Conservation (phyloP, 2,888 invertebrate species). For the Sinotaia quadrata region DNA sequence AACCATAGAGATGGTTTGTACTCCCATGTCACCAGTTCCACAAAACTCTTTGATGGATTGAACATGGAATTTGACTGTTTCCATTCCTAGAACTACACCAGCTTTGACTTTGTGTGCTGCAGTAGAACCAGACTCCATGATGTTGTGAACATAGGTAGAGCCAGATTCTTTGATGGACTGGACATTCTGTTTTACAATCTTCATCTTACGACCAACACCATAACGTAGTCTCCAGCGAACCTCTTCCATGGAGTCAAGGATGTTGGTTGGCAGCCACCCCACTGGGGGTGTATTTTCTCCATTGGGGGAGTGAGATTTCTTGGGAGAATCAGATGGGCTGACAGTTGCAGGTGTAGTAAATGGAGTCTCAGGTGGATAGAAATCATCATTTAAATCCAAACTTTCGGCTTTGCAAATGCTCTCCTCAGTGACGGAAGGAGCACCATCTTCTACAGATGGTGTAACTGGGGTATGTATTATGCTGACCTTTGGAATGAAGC, state of each 20-base stretch:
- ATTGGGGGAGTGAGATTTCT: conserved; percentile 48
- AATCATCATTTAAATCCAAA: conserved; percentile 33
- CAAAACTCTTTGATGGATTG: conserved; percentile 69
- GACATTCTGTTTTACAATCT: conserved; percentile 60
- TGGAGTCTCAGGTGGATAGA: conserved; percentile 47
- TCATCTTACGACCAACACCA: conserved; percentile 60
- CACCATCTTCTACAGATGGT: background rate
- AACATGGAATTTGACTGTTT: conserved; percentile 65
- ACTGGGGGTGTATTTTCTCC: conserved; percentile 29
- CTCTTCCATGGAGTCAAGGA: conserved; percentile 62
- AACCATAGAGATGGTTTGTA: conserved; percentile 66
- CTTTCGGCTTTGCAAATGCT: conserved; percentile 37
- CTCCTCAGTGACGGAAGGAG: conserved; percentile 9
- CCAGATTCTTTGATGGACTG: conserved; percentile 61
- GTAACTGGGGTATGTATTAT: background rate
- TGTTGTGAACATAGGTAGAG: conserved; percentile 60
- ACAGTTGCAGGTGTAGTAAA: conserved; percentile 40
- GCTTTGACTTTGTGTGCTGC: conserved; percentile 61
- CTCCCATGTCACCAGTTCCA: conserved; percentile 67
- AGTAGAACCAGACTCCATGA: conserved; percentile 58
- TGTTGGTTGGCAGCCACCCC: conserved; percentile 45
- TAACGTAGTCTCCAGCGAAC: conserved; percentile 54
- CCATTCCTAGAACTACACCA: conserved; percentile 63
- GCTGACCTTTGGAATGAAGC: conserved; percentile 17
- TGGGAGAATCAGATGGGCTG: conserved; percentile 44